Evolutionary conservation across 1,140 invertebrate genomes (phyloP).

Genomic region (Ips nitidus): DNA sequence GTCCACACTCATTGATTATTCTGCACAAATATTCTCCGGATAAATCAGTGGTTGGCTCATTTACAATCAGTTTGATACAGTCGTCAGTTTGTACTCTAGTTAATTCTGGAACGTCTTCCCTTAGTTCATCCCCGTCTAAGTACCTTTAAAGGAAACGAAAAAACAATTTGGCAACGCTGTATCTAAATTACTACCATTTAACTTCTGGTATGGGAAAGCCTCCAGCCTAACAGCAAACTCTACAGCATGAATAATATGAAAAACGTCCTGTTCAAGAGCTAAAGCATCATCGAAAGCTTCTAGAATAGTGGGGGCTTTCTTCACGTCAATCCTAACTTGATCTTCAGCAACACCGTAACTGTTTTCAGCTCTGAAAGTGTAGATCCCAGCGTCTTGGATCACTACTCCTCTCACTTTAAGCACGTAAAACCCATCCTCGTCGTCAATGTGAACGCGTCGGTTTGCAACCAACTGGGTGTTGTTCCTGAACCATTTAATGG

Average conservation of each 20-base stretch:
- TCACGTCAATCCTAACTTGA: constrained; percentile 24
- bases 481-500: constrained; percentile 25
- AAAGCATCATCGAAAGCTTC: constrained; percentile 25
- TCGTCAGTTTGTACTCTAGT: constrained; percentile 25
- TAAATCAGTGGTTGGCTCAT: constrained; percentile 30
- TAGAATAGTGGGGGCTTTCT: constrained; percentile 28
- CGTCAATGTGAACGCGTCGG: constrained; percentile 17
- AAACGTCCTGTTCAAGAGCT: constrained; percentile 29
- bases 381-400: constrained; percentile 27
- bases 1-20: constrained; percentile 27
- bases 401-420: constrained; percentile 20
- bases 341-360: constrained; percentile 22
- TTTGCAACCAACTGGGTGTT: constrained; percentile 6
- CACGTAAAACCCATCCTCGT: constrained; percentile 23
- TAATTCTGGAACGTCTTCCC: constrained; percentile 9
- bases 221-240: constrained; percentile 25
- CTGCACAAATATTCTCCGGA: constrained; percentile 30
- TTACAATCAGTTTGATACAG: constrained; percentile 24
- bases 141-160: constrained; percentile 13
- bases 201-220: constrained; percentile 25
- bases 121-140: constrained; percentile 27
- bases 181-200: constrained; percentile 10
- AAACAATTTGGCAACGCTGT: background rate
- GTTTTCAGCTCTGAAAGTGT: constrained; percentile 28
- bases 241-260: constrained; percentile 29